These are phyloP conservation scores for Malurus cyaneus DNA, from an alignment of 2,113 vertebrate genomes.

Conservation along the genomic window DNA sequence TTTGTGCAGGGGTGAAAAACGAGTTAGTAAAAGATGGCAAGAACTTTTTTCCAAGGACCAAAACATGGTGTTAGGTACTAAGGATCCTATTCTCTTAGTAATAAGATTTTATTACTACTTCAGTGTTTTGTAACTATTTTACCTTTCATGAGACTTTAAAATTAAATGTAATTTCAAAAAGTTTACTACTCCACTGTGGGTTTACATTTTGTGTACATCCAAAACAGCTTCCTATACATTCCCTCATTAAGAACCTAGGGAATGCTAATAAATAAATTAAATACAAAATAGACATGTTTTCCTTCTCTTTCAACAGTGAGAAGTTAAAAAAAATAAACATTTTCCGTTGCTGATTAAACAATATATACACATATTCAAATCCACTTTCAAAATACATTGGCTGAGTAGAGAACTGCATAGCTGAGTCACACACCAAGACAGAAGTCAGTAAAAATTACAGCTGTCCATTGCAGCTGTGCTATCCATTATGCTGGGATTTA, in stretches of 20 bases:
- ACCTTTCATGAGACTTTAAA: constrained; percentile 11
- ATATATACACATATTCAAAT: background rate
- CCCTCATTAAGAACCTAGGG: background rate
- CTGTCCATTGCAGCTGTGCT: background rate
- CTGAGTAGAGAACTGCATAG: background rate
- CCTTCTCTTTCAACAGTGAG: background rate
- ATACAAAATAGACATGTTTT: background rate
- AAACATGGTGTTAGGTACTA: background rate
- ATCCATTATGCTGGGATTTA: background rate
- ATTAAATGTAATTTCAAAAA: background rate
- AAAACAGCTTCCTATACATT: background rate
- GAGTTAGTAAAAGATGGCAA: background rate
- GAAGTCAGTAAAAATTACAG: constrained; percentile 42
- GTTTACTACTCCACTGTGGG: background rate
- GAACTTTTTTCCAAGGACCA: background rate
- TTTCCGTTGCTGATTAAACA: constrained; percentile 1
- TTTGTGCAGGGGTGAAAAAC: background rate
- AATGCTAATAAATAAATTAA: background rate
- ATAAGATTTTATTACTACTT: background rate
- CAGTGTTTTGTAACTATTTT: background rate
- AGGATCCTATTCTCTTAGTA: background rate
- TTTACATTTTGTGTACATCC: background rate
- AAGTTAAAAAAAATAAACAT: constrained; percentile 17
- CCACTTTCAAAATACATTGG: background rate
- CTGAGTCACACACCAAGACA: background rate